Evolutionary conservation across 2,113 vertebrate species (phyloP), one percentile per base, ranked within the genome.

Genomic region (Anseranas semipalmata): DNA sequence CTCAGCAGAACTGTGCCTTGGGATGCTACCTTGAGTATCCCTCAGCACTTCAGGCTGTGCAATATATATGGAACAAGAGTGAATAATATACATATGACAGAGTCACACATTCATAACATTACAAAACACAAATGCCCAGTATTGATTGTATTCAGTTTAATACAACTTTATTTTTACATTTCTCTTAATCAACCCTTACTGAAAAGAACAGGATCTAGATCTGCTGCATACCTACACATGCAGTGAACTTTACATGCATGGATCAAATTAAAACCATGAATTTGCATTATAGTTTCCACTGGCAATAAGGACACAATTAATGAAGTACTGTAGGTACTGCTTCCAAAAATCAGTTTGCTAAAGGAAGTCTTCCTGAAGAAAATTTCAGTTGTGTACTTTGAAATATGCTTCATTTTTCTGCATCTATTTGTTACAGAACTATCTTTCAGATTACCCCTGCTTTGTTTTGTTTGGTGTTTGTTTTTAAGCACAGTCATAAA

Each of bases 401-500:
- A 35, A 94, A 74, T 63, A 82, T 66, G 62, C 79, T 91, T 85
- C 73, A 77, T 74, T 93, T 90, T 93, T 86, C 87, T 93, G 67
- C 39, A 55, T 74, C 84, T 68, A 71, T 91, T 87, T 93, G 81
- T 65, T 70, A 91, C 68, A 59, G 72, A 96, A 89, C 60, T 80
- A 87, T 89, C 91, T 76, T 93, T 90, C 71, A 73, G 22, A 90
- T 90, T 73, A 89, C 53, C 52, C 76, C 58, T 53, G 53, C 65
- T 92, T 91, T 89, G 70, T 74, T 93, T 85, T 90, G 46, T 55
- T 95, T 67, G 32, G 67, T 94, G 66, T 75, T 96, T 82, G 63
- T 72, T 95, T 95, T 96, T 89, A 91, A 91, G 87, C 41, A 82
- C 77, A 93, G 67, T 77, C 60, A 87, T 87, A 89, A 93, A 87